phyloP scores from a whole-genome alignment of 1,140 invertebrate species.

The Pseudomyrmex gracilis region DNA sequence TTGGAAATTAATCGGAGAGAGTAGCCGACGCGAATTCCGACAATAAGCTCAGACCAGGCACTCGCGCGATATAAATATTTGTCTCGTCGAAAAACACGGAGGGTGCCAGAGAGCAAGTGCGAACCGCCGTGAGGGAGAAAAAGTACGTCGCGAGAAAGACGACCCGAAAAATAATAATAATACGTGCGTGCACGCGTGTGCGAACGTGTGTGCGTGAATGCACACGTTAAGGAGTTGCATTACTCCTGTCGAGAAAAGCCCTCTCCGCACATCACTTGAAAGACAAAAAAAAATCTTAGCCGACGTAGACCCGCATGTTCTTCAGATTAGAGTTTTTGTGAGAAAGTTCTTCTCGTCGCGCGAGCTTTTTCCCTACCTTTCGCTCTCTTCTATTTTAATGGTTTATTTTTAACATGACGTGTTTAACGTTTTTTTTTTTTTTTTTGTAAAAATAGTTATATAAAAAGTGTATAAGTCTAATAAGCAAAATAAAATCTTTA shows the following conservation, averaged over 20 bases:
- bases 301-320: constrained; percentile 76
- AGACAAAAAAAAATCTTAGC: constrained; percentile 76
- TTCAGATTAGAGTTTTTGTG: constrained; percentile 70
- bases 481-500: no score
- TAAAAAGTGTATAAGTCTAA: no score
- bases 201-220: constrained; percentile 58
- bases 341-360: constrained; percentile 71
- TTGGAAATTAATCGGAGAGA: constrained; percentile 65
- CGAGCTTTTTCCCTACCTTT: not conserved
- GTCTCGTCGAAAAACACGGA: constrained; percentile 67
- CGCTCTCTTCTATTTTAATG: not conserved
- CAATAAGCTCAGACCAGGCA: constrained; percentile 79
- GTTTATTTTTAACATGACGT: not conserved
- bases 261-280: constrained; percentile 67
- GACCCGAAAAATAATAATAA: constrained; percentile 51
- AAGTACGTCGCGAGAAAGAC: constrained; percentile 66
- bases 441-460: not conserved
- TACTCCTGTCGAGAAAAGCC: constrained; percentile 67
- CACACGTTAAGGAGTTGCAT: constrained; percentile 67
- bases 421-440: not conserved
- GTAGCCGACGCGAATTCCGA: constrained; percentile 60
- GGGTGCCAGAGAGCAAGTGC: constrained; percentile 66
- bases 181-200: constrained; percentile 36
- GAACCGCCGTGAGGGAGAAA: constrained; percentile 66
- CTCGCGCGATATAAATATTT: constrained; percentile 83